phyloP scores from a whole-genome alignment of 1,140 invertebrate genomes.

The Polypedilum vanderplanki region DNA sequence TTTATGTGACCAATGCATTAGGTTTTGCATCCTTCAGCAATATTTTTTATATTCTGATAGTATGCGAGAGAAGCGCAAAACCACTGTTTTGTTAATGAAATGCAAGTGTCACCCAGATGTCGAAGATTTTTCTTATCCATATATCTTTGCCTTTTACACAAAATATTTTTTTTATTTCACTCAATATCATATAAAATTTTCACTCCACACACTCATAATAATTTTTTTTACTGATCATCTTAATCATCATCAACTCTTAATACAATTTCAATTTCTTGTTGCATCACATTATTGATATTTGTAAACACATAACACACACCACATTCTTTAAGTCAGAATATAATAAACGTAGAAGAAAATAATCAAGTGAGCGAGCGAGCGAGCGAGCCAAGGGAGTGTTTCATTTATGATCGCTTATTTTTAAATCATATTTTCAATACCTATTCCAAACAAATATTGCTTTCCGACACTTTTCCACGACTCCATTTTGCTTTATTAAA shows the following conservation, averaged over 20 bases:
- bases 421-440: background rate
- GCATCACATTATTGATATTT: background rate
- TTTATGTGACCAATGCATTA: too few species aligned
- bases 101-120: slow-evolving; percentile 1
- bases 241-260: too few species aligned
- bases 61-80: too few species aligned
- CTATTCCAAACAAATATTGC: slow-evolving; percentile 19
- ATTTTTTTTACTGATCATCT: too few species aligned
- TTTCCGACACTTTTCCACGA: slow-evolving; percentile 12
- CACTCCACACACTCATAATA: too few species aligned
- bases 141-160: too few species aligned
- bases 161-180: too few species aligned
- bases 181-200: too few species aligned
- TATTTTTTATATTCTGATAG: too few species aligned
- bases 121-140: background rate
- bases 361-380: background rate
- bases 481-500: slow-evolving; percentile 2
- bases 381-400: slow-evolving; percentile 22
- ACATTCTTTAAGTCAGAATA: background rate
- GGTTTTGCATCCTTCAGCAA: too few species aligned
- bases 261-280: too few species aligned
- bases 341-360: background rate
- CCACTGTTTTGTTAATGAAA: too few species aligned
- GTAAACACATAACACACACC: background rate
- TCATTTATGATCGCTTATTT: background rate